Base-by-base conservation (phyloP, 2,797 vertebrate genomes). In the Manis pentadactyla region DNA sequence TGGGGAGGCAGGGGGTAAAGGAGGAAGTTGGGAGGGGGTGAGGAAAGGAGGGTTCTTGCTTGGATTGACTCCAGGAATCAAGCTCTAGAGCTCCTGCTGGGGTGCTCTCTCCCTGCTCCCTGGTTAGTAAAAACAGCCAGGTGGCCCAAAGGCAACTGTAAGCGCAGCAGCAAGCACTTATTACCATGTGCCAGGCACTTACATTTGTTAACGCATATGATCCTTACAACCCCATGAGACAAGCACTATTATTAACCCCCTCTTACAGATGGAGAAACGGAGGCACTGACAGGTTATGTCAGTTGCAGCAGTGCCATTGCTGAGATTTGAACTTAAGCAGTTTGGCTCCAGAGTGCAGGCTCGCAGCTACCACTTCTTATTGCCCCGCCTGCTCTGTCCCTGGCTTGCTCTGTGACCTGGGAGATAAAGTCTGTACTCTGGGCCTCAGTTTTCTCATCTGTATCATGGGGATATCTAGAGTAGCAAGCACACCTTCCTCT, bases 1-100 rank as follows among this genome's bases (percentile, higher is more conserved):
- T 85, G 90, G 83, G 59, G 61, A 86, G 37, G 21, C 51, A 37
- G 57, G 64, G 57, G 29, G 27, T 79, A 69, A 83, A 97, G 94
- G 89, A 96, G 96, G 97, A 97, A 97, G 96, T 49, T 87, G 85
- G 55, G 78, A 78, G 78, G 57, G 31, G 18, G 23, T 61, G 57
- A 74, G 51, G 55, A 82, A 57, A 68, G 59, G 64, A 46, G 39
- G 23, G 9, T 53, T 81, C 49, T 90, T 93, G 34, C 66, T 91
- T 94, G 87, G 55, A 55, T 37, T 49, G 61, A 81, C 78, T 93
- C 93, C 82, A 93, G 83, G 73, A 87, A 86, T 93, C 84, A 77
- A 71, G 34, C n/a, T 51, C 78, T 63, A 63, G 37, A 46, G 17
- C 31, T 91, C 77, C 27, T 63, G n/a, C 49, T 9, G 34, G 57